Base-by-base conservation (phyloP, 2,888 invertebrate species). In the Monochamus alternatus region DNA sequence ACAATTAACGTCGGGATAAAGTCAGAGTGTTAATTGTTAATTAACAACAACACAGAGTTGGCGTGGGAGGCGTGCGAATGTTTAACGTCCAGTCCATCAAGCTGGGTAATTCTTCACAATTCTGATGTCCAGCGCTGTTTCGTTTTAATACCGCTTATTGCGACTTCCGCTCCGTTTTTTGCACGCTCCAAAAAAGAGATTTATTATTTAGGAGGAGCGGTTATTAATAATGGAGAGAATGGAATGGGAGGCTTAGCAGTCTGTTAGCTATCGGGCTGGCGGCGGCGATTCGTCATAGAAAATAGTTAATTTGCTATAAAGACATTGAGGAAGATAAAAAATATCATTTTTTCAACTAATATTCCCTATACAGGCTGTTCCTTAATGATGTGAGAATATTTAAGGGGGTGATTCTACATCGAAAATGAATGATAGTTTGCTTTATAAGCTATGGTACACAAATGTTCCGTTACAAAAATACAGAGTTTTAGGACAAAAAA, bases 1-100 rank as follows among this genome's bases (percentile, higher is more conserved):
- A 81, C 82, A 84, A 84, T 85, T 84, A 85, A 82, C 81, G 82
- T 80, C 80, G 82, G 81, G 77, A 83, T 82, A 83, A 85, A 84
- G 85, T 85, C 84, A 82, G 81, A 84, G 85, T 84, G 85, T 85
- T 85, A 85, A 85, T 85, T 85, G 82, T 77, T 85, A 84, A 85
- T 85, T 85, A 85, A 84, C 82, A 83, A 80, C 83, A 82, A 82
- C 81, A 82, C 81, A 80, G 81, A 81, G 84, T 82, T 83, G 81
- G 81, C 82, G 84, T 83, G 84, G 83, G 83, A 84, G 85, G 82
- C 84, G 84, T 84, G 84, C 82, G 85, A 84, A 85, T 81, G 77
- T 73, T 81, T 78, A 68, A 76, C 80, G 77, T 80, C 79, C 78
- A 74, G 74, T 65, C 66, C 63, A 75, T 74, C 75, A 68, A 71